Percentiles rank a stretch among this genome's conserved stretches.
Conservation (phyloP, 2,888 invertebrate species). For the Blomia tropicalis region DNA sequence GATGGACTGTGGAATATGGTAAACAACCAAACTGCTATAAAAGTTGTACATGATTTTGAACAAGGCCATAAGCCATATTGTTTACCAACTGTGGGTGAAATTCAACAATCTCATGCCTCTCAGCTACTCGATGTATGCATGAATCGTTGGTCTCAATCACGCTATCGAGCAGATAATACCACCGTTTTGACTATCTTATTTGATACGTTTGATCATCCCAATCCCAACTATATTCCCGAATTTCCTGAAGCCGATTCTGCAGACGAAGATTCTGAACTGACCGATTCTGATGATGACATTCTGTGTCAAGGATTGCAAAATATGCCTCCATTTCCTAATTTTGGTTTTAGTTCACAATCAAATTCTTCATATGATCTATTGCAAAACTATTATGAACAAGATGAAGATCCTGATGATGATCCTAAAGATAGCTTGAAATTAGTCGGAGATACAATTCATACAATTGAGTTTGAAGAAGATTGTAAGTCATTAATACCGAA, state of each 20-base stretch:
- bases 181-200: conserved; percentile 80
- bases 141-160: conserved; percentile 63
- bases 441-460: neutral
- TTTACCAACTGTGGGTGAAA: neutral
- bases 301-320: neutral
- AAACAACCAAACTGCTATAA: conserved; percentile 62
- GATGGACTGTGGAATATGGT: conserved; percentile 96
- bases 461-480: neutral
- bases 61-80: neutral
- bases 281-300: neutral
- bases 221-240: too few relatives aligned
- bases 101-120: neutral
- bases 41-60: conserved; percentile 64
- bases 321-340: neutral
- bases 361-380: neutral
- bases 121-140: conserved; percentile 62
- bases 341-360: neutral
- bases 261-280: neutral
- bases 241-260: neutral
- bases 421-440: neutral
- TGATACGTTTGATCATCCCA: conserved; percentile 39
- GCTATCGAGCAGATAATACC: conserved; percentile 87
- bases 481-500: too few relatives aligned
- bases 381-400: neutral
- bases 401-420: neutral